Evolutionary conservation across 2,888 invertebrate species (phyloP).

Genomic region (Apamea crenata): DNA sequence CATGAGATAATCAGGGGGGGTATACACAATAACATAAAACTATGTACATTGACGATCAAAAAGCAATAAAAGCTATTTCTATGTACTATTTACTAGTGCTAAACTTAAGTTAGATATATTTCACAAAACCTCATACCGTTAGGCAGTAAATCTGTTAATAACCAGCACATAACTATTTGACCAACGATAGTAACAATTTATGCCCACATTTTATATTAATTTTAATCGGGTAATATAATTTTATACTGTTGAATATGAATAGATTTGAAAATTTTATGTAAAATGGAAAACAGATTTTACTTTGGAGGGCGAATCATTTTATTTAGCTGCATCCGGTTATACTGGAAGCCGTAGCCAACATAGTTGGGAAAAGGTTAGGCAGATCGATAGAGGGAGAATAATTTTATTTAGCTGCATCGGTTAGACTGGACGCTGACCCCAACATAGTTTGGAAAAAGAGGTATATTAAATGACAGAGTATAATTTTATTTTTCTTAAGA

Average conservation of each 20-base stretch:
- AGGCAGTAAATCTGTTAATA: conserved; percentile 30
- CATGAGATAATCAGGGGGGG: neutral
- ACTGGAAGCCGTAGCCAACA: neutral
- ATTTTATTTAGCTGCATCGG: neutral
- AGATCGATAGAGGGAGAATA: neutral
- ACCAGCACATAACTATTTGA: conserved; percentile 20
- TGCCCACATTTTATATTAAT: conserved; percentile 12
- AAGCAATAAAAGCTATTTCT: neutral
- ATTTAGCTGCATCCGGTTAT: neutral
- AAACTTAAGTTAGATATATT: conserved; percentile 3
- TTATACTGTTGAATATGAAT: conserved; percentile 4
- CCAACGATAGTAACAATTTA: conserved; percentile 4
- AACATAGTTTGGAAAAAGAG: neutral
- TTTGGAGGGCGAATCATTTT: neutral
- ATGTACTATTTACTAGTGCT: neutral
- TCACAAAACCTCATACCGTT: conserved; percentile 15
- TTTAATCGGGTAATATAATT: conserved; percentile 34
- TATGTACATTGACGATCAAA: neutral
- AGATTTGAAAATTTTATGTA: neutral
- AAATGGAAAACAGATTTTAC: neutral
- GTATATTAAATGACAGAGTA: neutral
- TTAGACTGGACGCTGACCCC: neutral
- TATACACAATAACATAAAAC: neutral
- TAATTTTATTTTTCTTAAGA: neutral
- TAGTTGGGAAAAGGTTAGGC: neutral